Evolutionary conservation across 1,140 invertebrate species (phyloP), one percentile per base, ranked within the genome.

Genomic region (Coelopa frigida): DNA sequence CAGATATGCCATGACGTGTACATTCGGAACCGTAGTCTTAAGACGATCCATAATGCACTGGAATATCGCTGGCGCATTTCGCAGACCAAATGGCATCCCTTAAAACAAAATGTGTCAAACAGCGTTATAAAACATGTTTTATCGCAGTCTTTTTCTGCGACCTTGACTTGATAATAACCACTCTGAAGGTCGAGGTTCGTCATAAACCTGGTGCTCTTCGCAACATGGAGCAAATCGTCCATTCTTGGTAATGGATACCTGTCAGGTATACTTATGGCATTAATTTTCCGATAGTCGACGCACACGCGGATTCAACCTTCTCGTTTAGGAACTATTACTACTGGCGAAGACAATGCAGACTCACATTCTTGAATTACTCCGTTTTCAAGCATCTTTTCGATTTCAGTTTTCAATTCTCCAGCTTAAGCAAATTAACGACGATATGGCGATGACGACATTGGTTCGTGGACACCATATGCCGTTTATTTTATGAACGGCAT

Each of bases 51-150:
- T 67, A 1, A 70, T n/a, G 10, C 72, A 33, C 40, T 66, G 61
- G 44, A 72, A 73, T 0, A 68, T 71, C 2, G 68, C 62, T 12
- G 58, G 60, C 4, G 53, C 48, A 37, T 63, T 71, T 11, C 46
- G 39, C 0, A 74, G 47, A 3, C 73, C 72, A 54, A 74, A 70
- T 1, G 70, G 61, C 66, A 74, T 70, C 5, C 65, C 52, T 8
- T 59, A 46, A 70, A 75, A 3, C 14, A 7, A 17, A 53, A 73
- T 8, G 63, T 49, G 0, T 69, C 68, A 12, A 68, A 56, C 5
- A 61, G 63, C 2, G 60, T 68, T 1, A 58, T 58, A 42, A 75
- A 74, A 3, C 67, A 70, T 4, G 74, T 76, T 32, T 65, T 64
- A 21, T 61, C 58, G 6, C 54, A 26, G 18, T 42, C 39, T 27